Evolutionary conservation across 2,888 invertebrate species (phyloP).

Genomic region (Drosophila flavopinicola): DNA sequence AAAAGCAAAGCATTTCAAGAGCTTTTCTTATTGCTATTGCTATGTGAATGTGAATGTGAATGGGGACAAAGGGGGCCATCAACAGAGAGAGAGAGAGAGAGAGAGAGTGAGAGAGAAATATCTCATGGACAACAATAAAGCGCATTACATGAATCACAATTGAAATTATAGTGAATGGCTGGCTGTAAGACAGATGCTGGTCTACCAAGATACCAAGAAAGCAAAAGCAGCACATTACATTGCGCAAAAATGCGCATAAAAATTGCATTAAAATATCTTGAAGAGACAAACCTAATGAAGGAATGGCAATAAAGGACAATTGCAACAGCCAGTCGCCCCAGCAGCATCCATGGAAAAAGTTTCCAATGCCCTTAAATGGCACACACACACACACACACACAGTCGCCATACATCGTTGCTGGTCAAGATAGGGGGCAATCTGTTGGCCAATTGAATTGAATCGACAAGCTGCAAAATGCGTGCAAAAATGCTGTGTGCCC

Average conservation of each 20-base stretch:
- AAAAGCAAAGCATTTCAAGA: neutral
- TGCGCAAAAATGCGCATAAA: conserved; percentile 69
- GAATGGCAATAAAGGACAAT: conserved; percentile 74
- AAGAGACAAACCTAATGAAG: conserved; percentile 53
- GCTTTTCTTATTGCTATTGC: neutral
- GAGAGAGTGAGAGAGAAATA: conserved; percentile 31
- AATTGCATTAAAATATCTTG: conserved; percentile 69
- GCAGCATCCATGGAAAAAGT: conserved; percentile 37
- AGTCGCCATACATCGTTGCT: conserved; percentile 27
- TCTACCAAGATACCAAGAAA: too few relatives aligned
- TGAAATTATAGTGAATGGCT: conserved; percentile 52
- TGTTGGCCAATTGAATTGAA: conserved; percentile 50
- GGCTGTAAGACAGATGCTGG: conserved; percentile 16
- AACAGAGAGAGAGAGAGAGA: too few relatives aligned
- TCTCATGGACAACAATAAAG: conserved; percentile 26
- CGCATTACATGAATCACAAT: conserved; percentile 72
- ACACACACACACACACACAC: conserved; percentile 6
- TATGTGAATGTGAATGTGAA: too few relatives aligned
- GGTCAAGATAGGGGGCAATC: conserved; percentile 35
- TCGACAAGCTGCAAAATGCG: conserved; percentile 60
- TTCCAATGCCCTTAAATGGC: conserved; percentile 67
- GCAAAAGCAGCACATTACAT: conserved; percentile 47
- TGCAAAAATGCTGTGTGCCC: conserved; percentile 52
- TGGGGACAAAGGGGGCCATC: conserved; percentile 18
- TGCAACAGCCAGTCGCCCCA: conserved; percentile 33